Evolutionary conservation across 2,797 vertebrate genomes (phyloP).

Genomic region (Sylvilagus floridanus): DNA sequence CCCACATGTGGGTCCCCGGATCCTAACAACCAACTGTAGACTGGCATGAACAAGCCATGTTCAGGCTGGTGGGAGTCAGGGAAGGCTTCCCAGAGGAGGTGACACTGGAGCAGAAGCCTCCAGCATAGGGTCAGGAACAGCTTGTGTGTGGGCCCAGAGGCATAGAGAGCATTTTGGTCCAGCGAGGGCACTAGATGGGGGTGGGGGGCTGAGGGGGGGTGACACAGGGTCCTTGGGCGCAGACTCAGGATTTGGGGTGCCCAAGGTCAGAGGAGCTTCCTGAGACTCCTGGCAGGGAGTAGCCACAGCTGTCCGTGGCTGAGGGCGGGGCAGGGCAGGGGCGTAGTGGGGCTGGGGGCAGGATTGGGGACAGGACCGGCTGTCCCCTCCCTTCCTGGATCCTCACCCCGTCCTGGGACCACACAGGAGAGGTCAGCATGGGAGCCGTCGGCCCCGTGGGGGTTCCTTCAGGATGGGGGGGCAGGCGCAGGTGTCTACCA

Average conservation of each 20-base stretch:
- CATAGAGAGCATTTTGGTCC: background rate
- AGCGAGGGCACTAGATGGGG: background rate
- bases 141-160: background rate
- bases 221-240: background rate
- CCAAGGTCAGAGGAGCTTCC: background rate
- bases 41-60: background rate
- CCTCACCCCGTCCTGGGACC: background rate
- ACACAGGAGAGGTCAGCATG: accelerated
- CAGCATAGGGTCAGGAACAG: background rate
- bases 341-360: background rate
- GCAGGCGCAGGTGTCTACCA: background rate
- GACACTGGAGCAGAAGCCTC: background rate
- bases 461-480: background rate
- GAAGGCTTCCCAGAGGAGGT: conserved; percentile 42
- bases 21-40: background rate
- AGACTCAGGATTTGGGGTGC: background rate
- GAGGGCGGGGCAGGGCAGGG: background rate
- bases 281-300: background rate
- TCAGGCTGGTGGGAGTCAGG: background rate
- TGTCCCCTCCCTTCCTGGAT: background rate
- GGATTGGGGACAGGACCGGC: accelerated
- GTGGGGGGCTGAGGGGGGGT: accelerated
- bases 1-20: accelerated
- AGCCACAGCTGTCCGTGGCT: background rate
- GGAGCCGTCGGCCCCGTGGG: background rate